Evolutionary conservation across 1,140 invertebrate species (phyloP), one percentile per base, ranked within the genome.

Genomic region (Brachionus paranguensis): DNA sequence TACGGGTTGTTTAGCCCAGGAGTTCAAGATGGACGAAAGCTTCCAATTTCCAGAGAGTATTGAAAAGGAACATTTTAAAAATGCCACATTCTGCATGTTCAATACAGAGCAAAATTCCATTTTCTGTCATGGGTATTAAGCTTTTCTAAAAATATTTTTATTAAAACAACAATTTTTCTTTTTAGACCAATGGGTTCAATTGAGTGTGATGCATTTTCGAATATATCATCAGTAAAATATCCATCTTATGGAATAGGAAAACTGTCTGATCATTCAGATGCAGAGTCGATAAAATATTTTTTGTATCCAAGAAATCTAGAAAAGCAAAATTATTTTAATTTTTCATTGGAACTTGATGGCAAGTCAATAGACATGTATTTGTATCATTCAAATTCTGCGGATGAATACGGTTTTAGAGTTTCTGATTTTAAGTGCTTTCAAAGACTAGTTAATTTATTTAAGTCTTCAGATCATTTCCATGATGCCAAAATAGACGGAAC

Each of bases 271-370:
- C 10, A 33, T 10, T 33, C 64, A 24, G 37, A 29, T 43, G 3
- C 14, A 24, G 53, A 81, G 20, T 55, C 27, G 24, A 24, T 81
- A 29, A 81, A 64, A 64, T 81, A 37, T 47, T 64, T 64, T 45
- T 41, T 81, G 12, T 81, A 81, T 68, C 78, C 78, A 33, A 37
- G 78, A 60, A 64, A 64, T 24, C 64, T 81, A 45, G 78, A 81
- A 43, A 81, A 81, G 20, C 37, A 43, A 60, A 81, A 53, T 33
- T 81, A 64, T 68, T 27, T 47, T 12, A 81, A 81, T 68, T 68
- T 37, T 45, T 45, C 53, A 29, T 17, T 64, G 10, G 50, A 64
- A 68, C n/a, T 37, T 5, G 53, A 81, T 12, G 78, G 78, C 27
- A 45, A 37, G 41, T 27, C 17, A 20, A 5, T 64, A n/a, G 78